Evolutionary conservation across 2,888 invertebrate genomes (phyloP), one percentile per base, ranked within the genome.

Genomic region (Tryphoninae sp.): DNA sequence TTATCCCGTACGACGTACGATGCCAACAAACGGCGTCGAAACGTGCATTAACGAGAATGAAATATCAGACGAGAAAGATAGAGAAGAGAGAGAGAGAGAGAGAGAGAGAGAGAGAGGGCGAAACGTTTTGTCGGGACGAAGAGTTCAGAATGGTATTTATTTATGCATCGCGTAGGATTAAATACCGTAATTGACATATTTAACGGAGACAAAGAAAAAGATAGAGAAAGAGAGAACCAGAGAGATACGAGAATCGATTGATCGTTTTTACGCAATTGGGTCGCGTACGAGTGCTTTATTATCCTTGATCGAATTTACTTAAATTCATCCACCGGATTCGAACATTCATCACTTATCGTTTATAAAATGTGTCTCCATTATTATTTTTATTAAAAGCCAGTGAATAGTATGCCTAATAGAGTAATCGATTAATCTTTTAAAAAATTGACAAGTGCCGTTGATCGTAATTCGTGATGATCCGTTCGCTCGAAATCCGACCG

Each of bases 1-100:
- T 53, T 22, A 45, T 72, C 61, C 51, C 67, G 73, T 59, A 65
- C 49, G 77, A 71, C 67, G 73, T 59, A 65, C 49, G 77, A 71
- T 42, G 65, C 19, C 65, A 51, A 65, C 49, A 68, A 58, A 13
- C 64, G 45, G 13, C 53, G 9, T 7, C 19, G 23, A 62, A 23
- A 59, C 68, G 8, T 23, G 61, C 49, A 33, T 67, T 75, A 67
- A 26, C 45, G 72, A 19, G 74, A 65, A 53, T 53, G 33, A 65
- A 23, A 40, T 62, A 62, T n/a, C n/a, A 7, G 49, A 4, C 49
- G 49, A 53, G 53, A 19, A 16, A 16, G 16, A 53, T 7, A 53
- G 16, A 53, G 19, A 1, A 19, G 19, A 19, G 19, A 1, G 19
- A 19, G 19, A 19, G 19, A 19, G 19, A 1, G 19, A 19, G 19